Evolutionary conservation across 2,888 invertebrate species (phyloP).

Genomic region (Boloria euphrosyne): DNA sequence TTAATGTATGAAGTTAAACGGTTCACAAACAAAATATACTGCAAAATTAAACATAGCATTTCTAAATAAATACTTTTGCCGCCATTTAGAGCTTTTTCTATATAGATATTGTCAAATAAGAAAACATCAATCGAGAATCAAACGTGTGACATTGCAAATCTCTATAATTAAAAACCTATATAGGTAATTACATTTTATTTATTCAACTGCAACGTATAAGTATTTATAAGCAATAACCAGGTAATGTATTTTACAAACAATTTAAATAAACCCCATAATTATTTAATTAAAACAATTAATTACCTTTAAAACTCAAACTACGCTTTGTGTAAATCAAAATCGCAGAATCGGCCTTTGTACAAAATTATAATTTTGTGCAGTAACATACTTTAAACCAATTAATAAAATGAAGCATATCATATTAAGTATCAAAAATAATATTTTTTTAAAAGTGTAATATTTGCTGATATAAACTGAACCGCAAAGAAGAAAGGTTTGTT

Average conservation of each 20-base stretch:
- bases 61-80: no score
- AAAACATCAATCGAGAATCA: no score
- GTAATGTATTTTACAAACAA: conserved; percentile 1
- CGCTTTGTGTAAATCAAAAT: conserved; percentile 16
- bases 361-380: conserved; percentile 11
- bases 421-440: neutral
- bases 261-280: neutral
- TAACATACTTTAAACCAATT: conserved; percentile 8
- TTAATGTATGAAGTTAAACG: no score
- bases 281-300: conserved; percentile 20
- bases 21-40: no score
- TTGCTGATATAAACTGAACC: neutral
- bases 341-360: conserved; percentile 14
- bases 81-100: no score
- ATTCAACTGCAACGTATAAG: no score
- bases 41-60: no score
- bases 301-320: conserved; percentile 16
- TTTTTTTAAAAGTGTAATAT: conserved; percentile 1
- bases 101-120: no score
- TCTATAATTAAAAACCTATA: no score
- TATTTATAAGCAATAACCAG: neutral
- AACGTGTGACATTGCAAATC: no score
- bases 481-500: no score
- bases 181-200: no score
- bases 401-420: conserved; percentile 3